Base-by-base conservation (phyloP, 2,888 invertebrate species). In the Scaptomyza tumidula region DNA sequence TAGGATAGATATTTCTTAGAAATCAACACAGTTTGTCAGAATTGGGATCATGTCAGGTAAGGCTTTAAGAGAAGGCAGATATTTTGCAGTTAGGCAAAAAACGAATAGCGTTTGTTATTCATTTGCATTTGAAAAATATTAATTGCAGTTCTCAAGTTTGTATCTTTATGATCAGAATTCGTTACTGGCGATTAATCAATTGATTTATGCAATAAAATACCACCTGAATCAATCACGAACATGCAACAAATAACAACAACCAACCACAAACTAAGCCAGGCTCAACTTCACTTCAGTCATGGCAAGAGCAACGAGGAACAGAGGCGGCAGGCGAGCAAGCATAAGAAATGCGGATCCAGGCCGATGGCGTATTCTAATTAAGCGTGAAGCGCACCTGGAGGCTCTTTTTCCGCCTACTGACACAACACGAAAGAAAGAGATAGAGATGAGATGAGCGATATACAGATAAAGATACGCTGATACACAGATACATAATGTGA, bases 341-440 rank as follows among this genome's bases (percentile, higher is more conserved):
- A 48, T 63, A 57, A 60, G 58, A 55, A 62, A 43, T 43, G 52
- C 37, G 56, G 35, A 52, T 56, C 37, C 52, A 52, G 45, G 62
- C 80, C 70, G 62, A 35, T 74, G 66, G 72, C 79, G 71, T 83
- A 90, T 90, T 91, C 89, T 90, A 88, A 91, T 91, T 87, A 87
- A 91, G 87, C 91, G 89, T 91, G 91, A 91, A 91, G 90, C 91
- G 90, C 91, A 91, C 91, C 91, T 91, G 91, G 91, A 90, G 91
- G 91, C 91, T 69, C 65, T 83, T 77, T 85, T 78, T 68, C 76
- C 82, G 86, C 89, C 82, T 80, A 80, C 84, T 83, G 72, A 68
- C 61, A 48, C 50, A 45, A 41, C 35, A 16, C 69, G 49, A 13
- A 14, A 35, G 35, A 35, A 16, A 52, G 9, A 39, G 16, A 50